phyloP scores from a whole-genome alignment of 2,888 invertebrate genomes.

The Pyrochroa serraticornis region DNA sequence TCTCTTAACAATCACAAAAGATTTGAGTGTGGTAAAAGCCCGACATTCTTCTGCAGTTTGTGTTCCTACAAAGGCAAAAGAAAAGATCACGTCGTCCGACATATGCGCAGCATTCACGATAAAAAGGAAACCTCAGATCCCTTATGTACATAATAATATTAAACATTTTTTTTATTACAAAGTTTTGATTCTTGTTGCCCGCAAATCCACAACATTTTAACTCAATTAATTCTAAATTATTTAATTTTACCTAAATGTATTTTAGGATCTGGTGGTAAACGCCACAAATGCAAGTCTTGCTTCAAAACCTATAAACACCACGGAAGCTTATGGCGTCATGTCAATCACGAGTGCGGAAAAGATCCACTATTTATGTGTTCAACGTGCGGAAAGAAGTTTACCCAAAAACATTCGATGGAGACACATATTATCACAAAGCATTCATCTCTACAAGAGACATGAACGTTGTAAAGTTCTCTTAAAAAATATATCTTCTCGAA shows the following conservation, averaged over 20 bases:
- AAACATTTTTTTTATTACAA: background rate
- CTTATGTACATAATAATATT: background rate
- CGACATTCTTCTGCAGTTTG: conserved; percentile 34
- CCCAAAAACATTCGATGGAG: conserved; percentile 40
- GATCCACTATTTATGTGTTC: conserved; percentile 42
- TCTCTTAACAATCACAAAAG: conserved; percentile 34
- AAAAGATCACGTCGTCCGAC: conserved; percentile 20
- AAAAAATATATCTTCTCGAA: too few relatives aligned
- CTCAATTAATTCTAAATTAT: background rate
- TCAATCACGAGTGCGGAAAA: conserved; percentile 73
- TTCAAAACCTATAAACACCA: conserved; percentile 77
- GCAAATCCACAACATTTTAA: background rate
- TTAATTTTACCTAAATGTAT: background rate
- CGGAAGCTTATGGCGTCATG: conserved; percentile 73
- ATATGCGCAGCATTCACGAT: conserved; percentile 1
- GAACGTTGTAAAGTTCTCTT: background rate
- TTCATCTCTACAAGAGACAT: too few relatives aligned
- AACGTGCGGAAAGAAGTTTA: conserved; percentile 39
- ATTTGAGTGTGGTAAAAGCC: conserved; percentile 38
- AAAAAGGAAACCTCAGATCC: too few relatives aligned
- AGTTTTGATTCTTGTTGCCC: background rate
- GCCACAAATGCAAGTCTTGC: conserved; percentile 64
- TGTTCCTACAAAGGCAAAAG: conserved; percentile 35
- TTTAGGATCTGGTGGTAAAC: background rate
- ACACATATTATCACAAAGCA: conserved; percentile 29